These are phyloP conservation scores for Sebastes nivosus DNA, from an alignment of 2,797 vertebrate species.

Conservation along the genomic window DNA sequence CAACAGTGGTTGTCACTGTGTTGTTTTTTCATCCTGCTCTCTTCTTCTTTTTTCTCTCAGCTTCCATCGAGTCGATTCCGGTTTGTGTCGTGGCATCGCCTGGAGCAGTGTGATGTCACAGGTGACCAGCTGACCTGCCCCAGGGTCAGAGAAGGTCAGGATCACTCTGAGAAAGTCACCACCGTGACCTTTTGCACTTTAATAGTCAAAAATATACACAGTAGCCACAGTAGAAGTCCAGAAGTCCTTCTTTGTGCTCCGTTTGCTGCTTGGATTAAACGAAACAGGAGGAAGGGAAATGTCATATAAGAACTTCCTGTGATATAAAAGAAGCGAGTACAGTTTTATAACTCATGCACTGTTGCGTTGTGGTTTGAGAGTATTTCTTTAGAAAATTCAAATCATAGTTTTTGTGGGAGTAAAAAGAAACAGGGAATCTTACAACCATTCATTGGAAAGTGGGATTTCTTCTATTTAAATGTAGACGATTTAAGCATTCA, in stretches of 20 bases:
- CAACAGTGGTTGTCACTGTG: background rate
- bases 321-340: background rate
- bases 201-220: background rate
- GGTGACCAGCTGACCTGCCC: constrained; percentile 92
- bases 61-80: constrained; percentile 90
- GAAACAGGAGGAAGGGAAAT: background rate
- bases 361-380: background rate
- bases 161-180: background rate
- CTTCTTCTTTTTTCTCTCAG: constrained; percentile 66
- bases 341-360: background rate
- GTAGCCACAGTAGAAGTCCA: background rate
- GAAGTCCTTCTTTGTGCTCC: background rate
- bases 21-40: background rate
- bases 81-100: constrained; percentile 86
- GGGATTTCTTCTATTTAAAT: background rate
- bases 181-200: background rate
- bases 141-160: constrained; percentile 92
- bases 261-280: background rate
- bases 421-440: background rate
- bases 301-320: background rate
- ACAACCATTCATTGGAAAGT: background rate
- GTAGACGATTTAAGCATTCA: background rate
- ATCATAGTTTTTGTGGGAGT: background rate
- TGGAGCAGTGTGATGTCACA: constrained; percentile 87
- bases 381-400: background rate